Evolutionary conservation across 2,797 vertebrate genomes (phyloP), one percentile per base, ranked within the genome.

Genomic region (Tarsius wallacei): DNA sequence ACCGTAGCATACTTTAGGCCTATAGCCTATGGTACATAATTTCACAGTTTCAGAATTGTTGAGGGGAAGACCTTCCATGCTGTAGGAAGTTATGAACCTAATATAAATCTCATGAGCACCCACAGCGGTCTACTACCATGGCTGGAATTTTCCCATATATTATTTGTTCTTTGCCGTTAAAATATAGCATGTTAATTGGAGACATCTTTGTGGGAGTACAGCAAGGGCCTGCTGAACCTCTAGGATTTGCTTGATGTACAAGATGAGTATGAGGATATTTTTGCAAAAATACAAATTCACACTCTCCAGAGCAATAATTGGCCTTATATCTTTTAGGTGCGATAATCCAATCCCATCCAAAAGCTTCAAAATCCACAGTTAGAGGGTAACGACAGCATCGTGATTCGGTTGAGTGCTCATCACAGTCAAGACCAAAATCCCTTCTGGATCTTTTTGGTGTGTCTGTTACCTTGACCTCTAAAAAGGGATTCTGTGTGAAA

Each of bases 181-280:
- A 99, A 99, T 99, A 99, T 87, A 99, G 98, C 99, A 99, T 99
- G 97, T 99, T 99, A 99, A 99, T 99, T 96, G 99, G 99, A 26
- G 99, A 99, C 99, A 99, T 99, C 99, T 99, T 99, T 98, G 99
- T 99, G 95, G 99, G 99, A 2, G 99, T 99, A 96, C 99, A 99
- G 99, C 99, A 99, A 82, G 99, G 99, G 17, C 99, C 99, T 0
- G 99, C 99, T 0, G 99, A 99, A 61, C 99, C 99, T 73, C 99
- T 98, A 49, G 99, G 99, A 97, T 99, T 99, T 96, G 99, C 99
- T 98, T 99, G 99, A 98, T 99, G 99, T 77, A 99, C 99, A 26
- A 99, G 99, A 98, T 99, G 99, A 88, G 99, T 99, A 98, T 99
- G 99, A 0, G 99, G 99, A 96, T 99, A 99, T 98, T 99, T 99